phyloP scores from a whole-genome alignment of 2,888 invertebrate species.

The Patella caerulea region DNA sequence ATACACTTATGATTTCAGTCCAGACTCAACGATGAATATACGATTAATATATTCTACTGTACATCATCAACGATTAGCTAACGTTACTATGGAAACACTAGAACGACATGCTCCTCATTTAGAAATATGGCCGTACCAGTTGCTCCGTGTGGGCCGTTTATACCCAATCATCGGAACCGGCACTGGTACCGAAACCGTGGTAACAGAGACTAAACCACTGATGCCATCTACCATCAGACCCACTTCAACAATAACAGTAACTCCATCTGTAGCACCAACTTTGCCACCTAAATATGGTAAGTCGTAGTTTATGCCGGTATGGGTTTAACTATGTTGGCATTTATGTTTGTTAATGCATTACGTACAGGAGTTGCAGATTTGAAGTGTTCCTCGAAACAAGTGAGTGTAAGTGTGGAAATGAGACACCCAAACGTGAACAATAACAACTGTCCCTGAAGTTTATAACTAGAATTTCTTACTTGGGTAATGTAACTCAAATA shows the following conservation, averaged over 20 bases:
- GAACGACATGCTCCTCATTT: neutral
- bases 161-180: neutral
- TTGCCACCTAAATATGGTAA: conserved; percentile 2
- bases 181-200: neutral
- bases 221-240: neutral
- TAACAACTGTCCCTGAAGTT: too few relatives aligned
- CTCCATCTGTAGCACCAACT: neutral
- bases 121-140: neutral
- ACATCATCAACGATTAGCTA: neutral
- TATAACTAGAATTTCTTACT: too few relatives aligned
- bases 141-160: neutral
- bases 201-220: neutral
- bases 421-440: too few relatives aligned
- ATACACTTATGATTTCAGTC: too few relatives aligned
- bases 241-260: neutral
- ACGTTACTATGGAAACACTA: neutral
- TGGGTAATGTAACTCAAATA: too few relatives aligned
- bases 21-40: neutral
- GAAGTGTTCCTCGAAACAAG: too few relatives aligned
- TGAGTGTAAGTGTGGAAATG: too few relatives aligned
- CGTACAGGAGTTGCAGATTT: too few relatives aligned
- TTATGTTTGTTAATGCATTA: too few relatives aligned
- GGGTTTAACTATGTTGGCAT: too few relatives aligned
- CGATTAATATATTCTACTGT: neutral
- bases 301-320: neutral